These are phyloP conservation scores for Thereva unica DNA, from an alignment of 2,888 invertebrate genomes.

Conservation along the genomic window DNA sequence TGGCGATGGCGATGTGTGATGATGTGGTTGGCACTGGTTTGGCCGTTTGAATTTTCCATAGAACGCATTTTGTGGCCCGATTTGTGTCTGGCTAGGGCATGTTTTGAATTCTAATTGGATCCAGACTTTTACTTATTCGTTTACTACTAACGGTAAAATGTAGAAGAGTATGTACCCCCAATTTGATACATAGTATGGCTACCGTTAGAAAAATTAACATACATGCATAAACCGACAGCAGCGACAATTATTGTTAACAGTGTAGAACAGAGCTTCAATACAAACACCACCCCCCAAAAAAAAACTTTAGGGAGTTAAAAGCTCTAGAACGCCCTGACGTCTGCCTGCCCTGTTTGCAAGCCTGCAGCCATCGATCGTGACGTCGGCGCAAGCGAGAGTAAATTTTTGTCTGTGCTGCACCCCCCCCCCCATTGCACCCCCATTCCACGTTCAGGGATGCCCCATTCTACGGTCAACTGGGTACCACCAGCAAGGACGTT, in stretches of 20 bases:
- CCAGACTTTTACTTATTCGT: slow-evolving; percentile 7
- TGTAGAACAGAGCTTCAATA: too few species aligned
- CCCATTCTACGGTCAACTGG: slow-evolving; percentile 12
- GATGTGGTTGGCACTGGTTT: not conserved
- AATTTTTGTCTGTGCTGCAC: slow-evolving; percentile 38
- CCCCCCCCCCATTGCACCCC: not conserved
- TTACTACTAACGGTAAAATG: too few species aligned
- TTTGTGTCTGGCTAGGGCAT: slow-evolving; percentile 10
- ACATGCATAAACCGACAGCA: too few species aligned
- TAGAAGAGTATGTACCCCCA: too few species aligned
- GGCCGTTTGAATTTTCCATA: slow-evolving; percentile 13
- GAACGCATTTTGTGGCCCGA: slow-evolving; percentile 20
- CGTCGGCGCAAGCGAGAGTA: slow-evolving; percentile 45
- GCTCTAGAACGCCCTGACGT: slow-evolving; percentile 8
- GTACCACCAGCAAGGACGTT: slow-evolving; percentile 26
- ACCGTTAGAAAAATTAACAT: too few species aligned
- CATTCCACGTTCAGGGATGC: not conserved
- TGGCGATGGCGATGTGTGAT: too few species aligned
- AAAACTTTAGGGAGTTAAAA: not conserved
- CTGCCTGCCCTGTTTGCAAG: not conserved
- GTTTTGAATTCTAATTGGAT: slow-evolving; percentile 11
- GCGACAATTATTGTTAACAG: too few species aligned
- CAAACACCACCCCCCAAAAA: too few species aligned
- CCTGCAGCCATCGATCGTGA: slow-evolving; percentile 25
- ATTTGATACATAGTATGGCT: too few species aligned